Evolutionary conservation across 2,797 vertebrate genomes (phyloP).

Genomic region (Nothura maculosa): DNA sequence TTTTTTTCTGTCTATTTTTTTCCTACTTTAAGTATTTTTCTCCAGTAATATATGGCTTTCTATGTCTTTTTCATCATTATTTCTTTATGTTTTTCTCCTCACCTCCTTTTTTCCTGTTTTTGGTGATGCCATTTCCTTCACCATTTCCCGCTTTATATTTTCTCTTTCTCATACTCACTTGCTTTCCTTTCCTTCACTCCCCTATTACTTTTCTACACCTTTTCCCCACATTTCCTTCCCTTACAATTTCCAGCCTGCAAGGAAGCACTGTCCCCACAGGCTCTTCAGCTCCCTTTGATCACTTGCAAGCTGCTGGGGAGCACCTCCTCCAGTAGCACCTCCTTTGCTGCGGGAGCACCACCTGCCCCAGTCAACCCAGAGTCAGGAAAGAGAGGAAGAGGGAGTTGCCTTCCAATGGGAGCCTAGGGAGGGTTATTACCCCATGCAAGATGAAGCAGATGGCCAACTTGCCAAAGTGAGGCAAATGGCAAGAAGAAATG

Average conservation of each 20-base stretch:
- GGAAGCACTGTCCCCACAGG: not conserved
- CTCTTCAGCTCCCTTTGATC: not conserved
- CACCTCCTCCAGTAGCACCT: not conserved
- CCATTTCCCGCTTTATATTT: not conserved
- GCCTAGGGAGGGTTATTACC: fast-evolving
- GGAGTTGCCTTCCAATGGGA: not conserved
- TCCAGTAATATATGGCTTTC: not conserved
- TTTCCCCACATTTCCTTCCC: not conserved
- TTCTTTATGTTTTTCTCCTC: not conserved
- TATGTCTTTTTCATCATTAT: not conserved
- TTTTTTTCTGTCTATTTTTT: not conserved
- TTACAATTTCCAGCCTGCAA: not conserved
- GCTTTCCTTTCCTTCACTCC: not conserved
- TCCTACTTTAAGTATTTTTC: not conserved
- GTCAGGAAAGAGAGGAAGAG: not conserved
- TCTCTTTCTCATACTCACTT: not conserved
- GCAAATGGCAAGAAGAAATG: slow-evolving; percentile 13
- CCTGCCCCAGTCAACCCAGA: not conserved
- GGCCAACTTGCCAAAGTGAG: not conserved
- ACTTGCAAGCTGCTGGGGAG: not conserved
- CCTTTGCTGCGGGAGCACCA: too few species aligned
- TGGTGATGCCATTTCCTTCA: not conserved
- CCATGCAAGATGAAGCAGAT: not conserved
- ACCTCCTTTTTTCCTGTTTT: not conserved
- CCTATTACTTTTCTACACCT: not conserved